Conservation (phyloP, 2,888 invertebrate species). For the Drosophila aldrichi region DNA sequence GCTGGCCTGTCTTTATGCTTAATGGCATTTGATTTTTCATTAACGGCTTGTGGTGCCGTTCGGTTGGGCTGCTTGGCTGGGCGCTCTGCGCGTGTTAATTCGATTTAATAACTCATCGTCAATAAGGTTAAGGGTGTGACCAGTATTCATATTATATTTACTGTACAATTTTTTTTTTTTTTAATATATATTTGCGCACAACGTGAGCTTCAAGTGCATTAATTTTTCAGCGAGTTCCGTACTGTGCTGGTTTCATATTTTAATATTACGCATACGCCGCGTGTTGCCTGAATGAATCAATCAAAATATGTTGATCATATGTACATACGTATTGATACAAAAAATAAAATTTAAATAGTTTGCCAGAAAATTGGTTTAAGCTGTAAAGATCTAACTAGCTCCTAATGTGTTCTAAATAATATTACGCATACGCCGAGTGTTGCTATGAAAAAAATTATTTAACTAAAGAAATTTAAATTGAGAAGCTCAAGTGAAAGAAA, state of each 20-base stretch:
- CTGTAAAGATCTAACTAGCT: fast-evolving
- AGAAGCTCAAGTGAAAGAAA: neutral
- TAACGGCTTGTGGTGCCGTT: conserved; percentile 52
- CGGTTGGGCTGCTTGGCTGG: conserved; percentile 20
- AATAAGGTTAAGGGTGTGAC: conserved; percentile 43
- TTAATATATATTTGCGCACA: conserved; percentile 20
- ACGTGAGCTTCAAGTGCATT: conserved; percentile 45
- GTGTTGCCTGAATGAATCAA: conserved; percentile 10
- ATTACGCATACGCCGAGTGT: neutral
- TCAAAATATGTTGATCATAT: neutral
- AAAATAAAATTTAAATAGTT: too few relatives aligned
- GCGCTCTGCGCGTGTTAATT: conserved; percentile 34
- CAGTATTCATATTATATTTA: too few relatives aligned
- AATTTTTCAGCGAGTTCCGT: conserved; percentile 53
- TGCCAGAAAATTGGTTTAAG: neutral
- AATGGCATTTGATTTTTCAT: conserved; percentile 68
- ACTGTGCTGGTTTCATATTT: conserved; percentile 43
- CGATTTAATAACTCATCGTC: conserved; percentile 67
- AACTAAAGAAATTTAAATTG: neutral
- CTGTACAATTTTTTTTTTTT: conserved; percentile 4
- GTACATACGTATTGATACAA: neutral
- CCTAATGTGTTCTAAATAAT: neutral
- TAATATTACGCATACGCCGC: conserved; percentile 61
- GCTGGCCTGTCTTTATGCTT: conserved; percentile 13
- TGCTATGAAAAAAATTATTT: neutral